These are phyloP conservation scores for Regulus satrapa DNA, from an alignment of 2,113 vertebrate genomes.

Conservation along the genomic window DNA sequence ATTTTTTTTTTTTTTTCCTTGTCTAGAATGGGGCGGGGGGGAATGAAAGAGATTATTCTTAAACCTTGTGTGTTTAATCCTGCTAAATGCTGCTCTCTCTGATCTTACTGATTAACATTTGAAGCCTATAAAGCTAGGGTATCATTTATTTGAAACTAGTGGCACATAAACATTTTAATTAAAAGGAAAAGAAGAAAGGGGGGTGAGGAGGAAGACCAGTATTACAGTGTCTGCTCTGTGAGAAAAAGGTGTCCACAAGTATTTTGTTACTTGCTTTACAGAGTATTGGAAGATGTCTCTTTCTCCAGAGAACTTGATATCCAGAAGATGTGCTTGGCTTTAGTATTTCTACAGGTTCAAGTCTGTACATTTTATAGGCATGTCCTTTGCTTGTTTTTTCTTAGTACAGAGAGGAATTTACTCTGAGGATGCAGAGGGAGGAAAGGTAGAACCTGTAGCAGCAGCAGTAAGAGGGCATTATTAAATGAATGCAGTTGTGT, in stretches of 20 bases:
- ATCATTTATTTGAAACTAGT: conserved; percentile 34
- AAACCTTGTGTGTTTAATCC: conserved; percentile 53
- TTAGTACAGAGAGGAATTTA: background rate
- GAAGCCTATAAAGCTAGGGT: conserved; percentile 4
- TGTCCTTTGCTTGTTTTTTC: background rate
- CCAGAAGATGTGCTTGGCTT: background rate
- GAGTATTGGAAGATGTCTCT: background rate
- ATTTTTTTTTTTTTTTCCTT: background rate
- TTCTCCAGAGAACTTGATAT: background rate
- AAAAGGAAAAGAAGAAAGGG: background rate
- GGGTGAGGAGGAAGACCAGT: accelerated
- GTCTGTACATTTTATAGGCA: background rate
- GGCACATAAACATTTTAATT: conserved; percentile 21
- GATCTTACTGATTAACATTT: conserved; percentile 47
- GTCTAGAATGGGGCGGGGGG: accelerated
- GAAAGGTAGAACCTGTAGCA: background rate
- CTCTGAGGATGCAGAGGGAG: background rate
- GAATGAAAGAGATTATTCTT: background rate
- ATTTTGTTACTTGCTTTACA: background rate
- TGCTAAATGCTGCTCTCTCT: conserved; percentile 28
- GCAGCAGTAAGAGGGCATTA: background rate
- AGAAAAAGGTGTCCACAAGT: background rate
- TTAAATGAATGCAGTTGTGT: background rate
- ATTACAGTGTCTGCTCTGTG: accelerated
- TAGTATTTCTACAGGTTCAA: background rate